These are phyloP conservation scores for Ferrisia virgata DNA, from an alignment of 2,888 invertebrate genomes.

Conservation along the genomic window DNA sequence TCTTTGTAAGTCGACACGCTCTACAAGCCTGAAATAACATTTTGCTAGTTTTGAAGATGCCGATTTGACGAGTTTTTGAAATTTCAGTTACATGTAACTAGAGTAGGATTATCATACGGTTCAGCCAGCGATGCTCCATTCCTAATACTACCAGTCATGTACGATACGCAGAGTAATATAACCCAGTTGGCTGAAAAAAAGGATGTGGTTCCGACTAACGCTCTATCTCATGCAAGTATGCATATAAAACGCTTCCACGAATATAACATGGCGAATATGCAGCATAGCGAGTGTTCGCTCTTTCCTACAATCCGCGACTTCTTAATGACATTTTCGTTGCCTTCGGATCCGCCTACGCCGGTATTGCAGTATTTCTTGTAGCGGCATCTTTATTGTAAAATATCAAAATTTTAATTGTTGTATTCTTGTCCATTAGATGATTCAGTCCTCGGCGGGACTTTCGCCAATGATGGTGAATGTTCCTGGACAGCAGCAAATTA, in stretches of 20 bases:
- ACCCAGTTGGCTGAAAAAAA: conserved; percentile 83
- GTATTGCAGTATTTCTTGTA: background rate
- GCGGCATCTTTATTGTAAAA: background rate
- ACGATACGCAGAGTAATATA: conserved; percentile 80
- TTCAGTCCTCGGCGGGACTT: conserved; percentile 17
- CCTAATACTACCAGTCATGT: conserved; percentile 82
- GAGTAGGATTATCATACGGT: conserved; percentile 62
- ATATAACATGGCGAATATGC: conserved; percentile 64
- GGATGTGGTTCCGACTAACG: conserved; percentile 62
- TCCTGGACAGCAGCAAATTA: conserved; percentile 12
- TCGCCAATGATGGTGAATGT: conserved; percentile 39
- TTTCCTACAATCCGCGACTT: conserved; percentile 89
- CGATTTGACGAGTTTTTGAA: background rate
- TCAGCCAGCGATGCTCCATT: conserved; percentile 65
- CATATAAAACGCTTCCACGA: conserved; percentile 72
- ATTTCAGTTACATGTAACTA: conserved; percentile 68
- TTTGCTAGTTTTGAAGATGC: background rate
- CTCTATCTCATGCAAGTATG: conserved; percentile 63
- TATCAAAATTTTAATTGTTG: too few species aligned
- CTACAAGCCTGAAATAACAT: conserved; percentile 18
- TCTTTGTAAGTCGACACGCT: conserved; percentile 70
- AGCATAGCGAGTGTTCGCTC: conserved; percentile 76
- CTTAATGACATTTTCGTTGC: conserved; percentile 75
- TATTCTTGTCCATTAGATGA: conserved; percentile 37
- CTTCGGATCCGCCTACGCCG: conserved; percentile 64